phyloP scores from a whole-genome alignment of 1,140 invertebrate species.

The Hestina assimilis region DNA sequence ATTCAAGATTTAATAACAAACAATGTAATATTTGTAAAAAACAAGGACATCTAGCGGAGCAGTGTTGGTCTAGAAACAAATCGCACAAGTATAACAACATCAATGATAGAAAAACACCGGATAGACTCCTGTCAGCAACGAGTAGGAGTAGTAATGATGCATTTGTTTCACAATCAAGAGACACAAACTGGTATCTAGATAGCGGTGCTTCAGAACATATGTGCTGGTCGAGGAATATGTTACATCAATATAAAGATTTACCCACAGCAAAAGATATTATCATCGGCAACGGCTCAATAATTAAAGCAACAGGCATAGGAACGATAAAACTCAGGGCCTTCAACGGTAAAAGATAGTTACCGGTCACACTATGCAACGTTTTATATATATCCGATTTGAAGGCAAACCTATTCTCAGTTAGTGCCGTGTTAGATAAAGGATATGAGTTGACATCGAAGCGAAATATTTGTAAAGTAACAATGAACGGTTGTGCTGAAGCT shows the following conservation, averaged over 20 bases:
- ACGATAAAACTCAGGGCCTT: conserved; percentile 28
- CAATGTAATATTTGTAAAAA: not conserved
- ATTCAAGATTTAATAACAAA: no score
- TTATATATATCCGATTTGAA: conserved; percentile 55
- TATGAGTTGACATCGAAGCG: not conserved
- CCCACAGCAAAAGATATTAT: conserved; percentile 19
- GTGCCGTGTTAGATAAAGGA: conserved; percentile 23
- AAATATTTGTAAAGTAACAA: not conserved
- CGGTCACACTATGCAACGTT: conserved; percentile 45
- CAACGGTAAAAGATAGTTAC: conserved; percentile 34
- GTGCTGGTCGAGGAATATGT: conserved; percentile 6
- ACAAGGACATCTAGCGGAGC: not conserved
- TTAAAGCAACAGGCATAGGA: conserved; percentile 29
- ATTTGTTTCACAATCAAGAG: not conserved
- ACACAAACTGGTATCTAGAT: conserved; percentile 11
- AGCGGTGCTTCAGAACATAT: conserved; percentile 30
- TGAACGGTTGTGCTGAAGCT: not conserved
- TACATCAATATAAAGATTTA: not conserved
- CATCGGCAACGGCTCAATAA: conserved; percentile 28
- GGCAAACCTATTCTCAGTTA: conserved; percentile 56
- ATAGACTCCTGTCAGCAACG: not conserved
- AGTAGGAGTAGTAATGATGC: not conserved
- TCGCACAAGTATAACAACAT: not conserved
- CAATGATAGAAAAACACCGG: not conserved
- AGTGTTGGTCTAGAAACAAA: not conserved